Percentiles rank a stretch among this genome's conserved stretches.
These are phyloP conservation scores for Nowickia ferox DNA, from an alignment of 2,888 invertebrate species.

Conservation along the genomic window DNA sequence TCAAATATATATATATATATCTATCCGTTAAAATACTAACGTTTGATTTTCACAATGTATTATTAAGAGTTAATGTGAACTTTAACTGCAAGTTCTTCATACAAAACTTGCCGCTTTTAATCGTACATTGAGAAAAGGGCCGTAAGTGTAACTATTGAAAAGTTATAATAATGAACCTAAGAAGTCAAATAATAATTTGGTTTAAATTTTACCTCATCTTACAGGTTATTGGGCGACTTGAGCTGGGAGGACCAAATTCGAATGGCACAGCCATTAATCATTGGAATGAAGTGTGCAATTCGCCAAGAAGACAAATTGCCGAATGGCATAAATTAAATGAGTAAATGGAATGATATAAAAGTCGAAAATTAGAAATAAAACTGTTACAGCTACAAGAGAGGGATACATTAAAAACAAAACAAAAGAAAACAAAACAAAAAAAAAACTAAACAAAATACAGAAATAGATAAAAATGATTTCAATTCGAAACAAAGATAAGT, in stretches of 20 bases:
- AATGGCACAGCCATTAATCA: conserved; percentile 94
- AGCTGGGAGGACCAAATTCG: conserved; percentile 93
- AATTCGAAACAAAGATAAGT: conserved; percentile 49
- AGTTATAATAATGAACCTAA: no score
- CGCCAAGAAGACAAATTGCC: conserved; percentile 98
- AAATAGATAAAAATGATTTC: conserved; percentile 32
- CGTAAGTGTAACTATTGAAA: no score
- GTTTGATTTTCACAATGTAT: no score
- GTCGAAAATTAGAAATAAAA: background rate
- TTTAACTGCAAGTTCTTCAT: no score
- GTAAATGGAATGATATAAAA: conserved; percentile 83
- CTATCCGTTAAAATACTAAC: no score
- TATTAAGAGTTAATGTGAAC: no score
- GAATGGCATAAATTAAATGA: conserved; percentile 99
- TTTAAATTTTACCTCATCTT: background rate
- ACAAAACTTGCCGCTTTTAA: no score
- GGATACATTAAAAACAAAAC: conserved; percentile 29
- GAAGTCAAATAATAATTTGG: background rate
- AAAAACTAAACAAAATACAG: no score
- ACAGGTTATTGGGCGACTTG: conserved; percentile 97
- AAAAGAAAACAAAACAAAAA: background rate
- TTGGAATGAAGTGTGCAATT: conserved; percentile 98
- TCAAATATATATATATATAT: no score
- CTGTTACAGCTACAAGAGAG: conserved; percentile 5
- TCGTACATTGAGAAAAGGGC: no score